Evolutionary conservation across 2,113 vertebrate species (phyloP).

Genomic region (Macheiramphus alcinus): DNA sequence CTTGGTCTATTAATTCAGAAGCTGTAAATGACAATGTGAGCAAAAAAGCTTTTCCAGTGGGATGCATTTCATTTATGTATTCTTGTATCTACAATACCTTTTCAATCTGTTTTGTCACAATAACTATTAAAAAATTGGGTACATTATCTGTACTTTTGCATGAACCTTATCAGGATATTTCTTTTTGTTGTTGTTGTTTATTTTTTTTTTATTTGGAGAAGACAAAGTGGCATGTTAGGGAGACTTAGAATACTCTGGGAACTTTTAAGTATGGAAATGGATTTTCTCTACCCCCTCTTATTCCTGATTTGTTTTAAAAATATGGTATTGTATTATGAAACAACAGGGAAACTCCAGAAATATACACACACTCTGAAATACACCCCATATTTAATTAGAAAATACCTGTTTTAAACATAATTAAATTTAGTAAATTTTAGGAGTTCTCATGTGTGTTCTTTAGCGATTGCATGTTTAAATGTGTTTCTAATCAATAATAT

Average conservation of each 20-base stretch:
- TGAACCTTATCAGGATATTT: neutral
- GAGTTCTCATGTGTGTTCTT: neutral
- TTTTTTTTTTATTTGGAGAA: neutral
- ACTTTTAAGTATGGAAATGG: neutral
- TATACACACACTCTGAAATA: neutral
- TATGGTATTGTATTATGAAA: neutral
- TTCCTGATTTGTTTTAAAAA: neutral
- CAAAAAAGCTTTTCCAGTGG: slow-evolving; percentile 79
- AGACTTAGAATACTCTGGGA: neutral
- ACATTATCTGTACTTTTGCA: slow-evolving; percentile 62
- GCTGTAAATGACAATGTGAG: slow-evolving; percentile 81
- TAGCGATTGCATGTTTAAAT: neutral
- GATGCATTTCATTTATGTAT: slow-evolving; percentile 77
- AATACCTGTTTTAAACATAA: neutral
- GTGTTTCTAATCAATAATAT: neutral
- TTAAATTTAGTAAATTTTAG: neutral
- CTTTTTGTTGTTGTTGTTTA: neutral
- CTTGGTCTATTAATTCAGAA: slow-evolving; percentile 93
- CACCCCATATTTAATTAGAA: neutral
- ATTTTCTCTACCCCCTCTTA: neutral
- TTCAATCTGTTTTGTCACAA: slow-evolving; percentile 69
- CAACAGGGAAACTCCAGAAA: neutral
- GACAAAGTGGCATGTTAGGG: neutral
- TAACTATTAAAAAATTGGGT: slow-evolving; percentile 64
- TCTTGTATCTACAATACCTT: slow-evolving; percentile 52